A percentile compares a stretch with the other conserved stretches of the same genome.
Conservation (phyloP, 2,797 vertebrate species). For the Chloroceryle amazona region DNA sequence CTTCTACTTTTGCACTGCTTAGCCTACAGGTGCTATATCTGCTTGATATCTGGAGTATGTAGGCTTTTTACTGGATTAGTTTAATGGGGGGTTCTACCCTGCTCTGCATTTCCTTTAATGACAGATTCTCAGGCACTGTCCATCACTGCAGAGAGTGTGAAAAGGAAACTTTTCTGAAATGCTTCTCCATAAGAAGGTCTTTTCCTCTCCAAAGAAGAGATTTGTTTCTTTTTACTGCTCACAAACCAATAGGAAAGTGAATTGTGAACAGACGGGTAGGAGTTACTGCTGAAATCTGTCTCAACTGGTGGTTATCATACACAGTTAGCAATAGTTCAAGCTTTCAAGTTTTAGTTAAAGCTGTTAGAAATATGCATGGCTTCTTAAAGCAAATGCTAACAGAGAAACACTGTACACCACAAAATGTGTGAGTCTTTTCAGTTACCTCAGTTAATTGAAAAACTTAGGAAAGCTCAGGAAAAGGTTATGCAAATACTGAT, state of each 20-base stretch:
- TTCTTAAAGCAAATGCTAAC: conserved; percentile 1
- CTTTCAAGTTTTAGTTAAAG: not conserved
- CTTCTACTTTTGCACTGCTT: not conserved
- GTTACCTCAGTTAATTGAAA: conserved; percentile 80
- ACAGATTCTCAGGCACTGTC: not conserved
- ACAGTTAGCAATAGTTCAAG: not conserved
- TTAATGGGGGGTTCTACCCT: not conserved
- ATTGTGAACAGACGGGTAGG: not conserved
- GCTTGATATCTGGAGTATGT: not conserved
- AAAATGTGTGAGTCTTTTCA: not conserved
- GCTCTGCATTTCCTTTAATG: not conserved
- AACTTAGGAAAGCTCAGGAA: conserved; percentile 82
- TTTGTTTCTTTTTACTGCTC: not conserved
- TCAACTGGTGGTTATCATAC: not conserved
- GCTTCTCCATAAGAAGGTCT: not conserved
- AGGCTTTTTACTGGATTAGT: not conserved
- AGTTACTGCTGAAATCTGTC: not conserved
- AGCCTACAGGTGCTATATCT: not conserved
- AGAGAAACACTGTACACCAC: not conserved
- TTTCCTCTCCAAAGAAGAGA: not conserved
- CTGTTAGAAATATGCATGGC: not conserved
- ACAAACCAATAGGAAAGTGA: not conserved
- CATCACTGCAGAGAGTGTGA: not conserved
- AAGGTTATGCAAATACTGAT: conserved; percentile 86
- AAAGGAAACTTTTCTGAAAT: not conserved